phyloP scores from a whole-genome alignment of 2,888 invertebrate genomes.

The Spodoptera exigua region DNA sequence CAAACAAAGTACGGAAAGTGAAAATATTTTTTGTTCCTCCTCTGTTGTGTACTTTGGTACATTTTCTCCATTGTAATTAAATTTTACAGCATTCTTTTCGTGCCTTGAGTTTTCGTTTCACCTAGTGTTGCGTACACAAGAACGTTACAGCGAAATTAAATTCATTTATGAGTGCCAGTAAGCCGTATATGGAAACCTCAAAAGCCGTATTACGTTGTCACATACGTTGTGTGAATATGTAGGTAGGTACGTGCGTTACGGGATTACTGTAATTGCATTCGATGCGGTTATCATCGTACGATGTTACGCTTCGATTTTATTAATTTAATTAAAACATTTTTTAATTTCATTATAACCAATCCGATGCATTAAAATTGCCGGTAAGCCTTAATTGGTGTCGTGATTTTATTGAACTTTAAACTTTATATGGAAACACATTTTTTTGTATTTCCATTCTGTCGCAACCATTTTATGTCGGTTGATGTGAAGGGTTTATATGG shows the following conservation, averaged over 20 bases:
- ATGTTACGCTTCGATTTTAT: conserved; percentile 54
- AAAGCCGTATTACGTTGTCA: conserved; percentile 68
- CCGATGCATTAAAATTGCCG: conserved; percentile 31
- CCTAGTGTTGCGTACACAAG: conserved; percentile 46
- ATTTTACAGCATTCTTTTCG: conserved; percentile 38
- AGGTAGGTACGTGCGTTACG: conserved; percentile 33
- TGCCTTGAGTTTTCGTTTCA: conserved; percentile 32
- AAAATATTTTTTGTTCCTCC: conserved; percentile 14
- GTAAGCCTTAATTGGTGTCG: conserved; percentile 20
- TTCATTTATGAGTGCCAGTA: conserved; percentile 64
- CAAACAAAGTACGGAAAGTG: conserved; percentile 8
- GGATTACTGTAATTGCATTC: conserved; percentile 77
- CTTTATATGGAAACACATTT: conserved; percentile 11
- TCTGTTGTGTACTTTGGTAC: conserved; percentile 13
- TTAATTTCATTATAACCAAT: conserved; percentile 46
- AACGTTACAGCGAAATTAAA: conserved; percentile 67
- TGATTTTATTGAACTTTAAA: conserved; percentile 28
- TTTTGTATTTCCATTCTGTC: background rate
- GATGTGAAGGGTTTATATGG: background rate
- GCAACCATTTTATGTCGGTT: conserved; percentile 1
- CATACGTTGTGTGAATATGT: conserved; percentile 40
- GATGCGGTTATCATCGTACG: conserved; percentile 65
- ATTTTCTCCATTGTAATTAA: conserved; percentile 39
- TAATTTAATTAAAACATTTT: conserved; percentile 57
- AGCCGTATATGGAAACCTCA: conserved; percentile 65